Percentiles rank a stretch among this genome's conserved stretches.
Evolutionary conservation across 2,113 vertebrate genomes (phyloP).

Genomic region (Osmerus mordax): DNA sequence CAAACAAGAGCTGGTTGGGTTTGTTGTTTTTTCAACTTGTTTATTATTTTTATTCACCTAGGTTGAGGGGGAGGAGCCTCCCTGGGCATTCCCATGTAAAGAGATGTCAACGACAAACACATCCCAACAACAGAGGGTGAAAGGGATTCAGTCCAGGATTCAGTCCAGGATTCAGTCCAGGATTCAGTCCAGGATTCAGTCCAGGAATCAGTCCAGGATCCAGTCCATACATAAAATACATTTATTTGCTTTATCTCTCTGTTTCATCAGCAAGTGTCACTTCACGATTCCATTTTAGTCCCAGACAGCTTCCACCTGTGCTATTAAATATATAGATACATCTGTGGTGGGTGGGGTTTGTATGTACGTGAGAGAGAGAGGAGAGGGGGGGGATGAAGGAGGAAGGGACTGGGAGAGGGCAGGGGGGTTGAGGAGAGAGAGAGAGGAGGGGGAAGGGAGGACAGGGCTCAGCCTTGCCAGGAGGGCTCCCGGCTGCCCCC

Average conservation of each 20-base stretch:
- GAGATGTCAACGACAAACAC: slow-evolving; percentile 77
- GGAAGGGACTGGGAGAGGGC: slow-evolving; percentile 15
- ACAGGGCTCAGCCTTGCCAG: slow-evolving; percentile 34
- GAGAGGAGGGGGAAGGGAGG: slow-evolving; percentile 27
- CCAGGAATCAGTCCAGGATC: no score
- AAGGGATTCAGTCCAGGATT: slow-evolving; percentile 62
- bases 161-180: no score
- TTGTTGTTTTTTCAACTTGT: slow-evolving; percentile 46
- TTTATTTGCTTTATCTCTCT: slow-evolving; percentile 70
- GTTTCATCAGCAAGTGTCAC: slow-evolving; percentile 53
- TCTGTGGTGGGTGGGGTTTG: slow-evolving; percentile 62
- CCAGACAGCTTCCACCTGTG: slow-evolving; percentile 73
- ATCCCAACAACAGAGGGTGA: slow-evolving; percentile 71
- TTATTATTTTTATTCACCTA: slow-evolving; percentile 74
- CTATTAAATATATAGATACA: slow-evolving; percentile 78
- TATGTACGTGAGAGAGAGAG: slow-evolving; percentile 39
- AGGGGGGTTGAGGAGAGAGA: slow-evolving; percentile 34
- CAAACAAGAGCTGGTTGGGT: not conserved
- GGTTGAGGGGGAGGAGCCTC: slow-evolving; percentile 62
- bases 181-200: no score
- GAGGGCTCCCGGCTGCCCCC: slow-evolving; percentile 10
- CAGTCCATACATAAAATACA: slow-evolving; percentile 82
- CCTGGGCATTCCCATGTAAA: slow-evolving; percentile 79
- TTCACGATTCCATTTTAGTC: slow-evolving; percentile 59
- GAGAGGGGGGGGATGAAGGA: not conserved